Evolutionary conservation across 2,888 invertebrate genomes (phyloP).

Genomic region (Andricus quercusramuli): DNA sequence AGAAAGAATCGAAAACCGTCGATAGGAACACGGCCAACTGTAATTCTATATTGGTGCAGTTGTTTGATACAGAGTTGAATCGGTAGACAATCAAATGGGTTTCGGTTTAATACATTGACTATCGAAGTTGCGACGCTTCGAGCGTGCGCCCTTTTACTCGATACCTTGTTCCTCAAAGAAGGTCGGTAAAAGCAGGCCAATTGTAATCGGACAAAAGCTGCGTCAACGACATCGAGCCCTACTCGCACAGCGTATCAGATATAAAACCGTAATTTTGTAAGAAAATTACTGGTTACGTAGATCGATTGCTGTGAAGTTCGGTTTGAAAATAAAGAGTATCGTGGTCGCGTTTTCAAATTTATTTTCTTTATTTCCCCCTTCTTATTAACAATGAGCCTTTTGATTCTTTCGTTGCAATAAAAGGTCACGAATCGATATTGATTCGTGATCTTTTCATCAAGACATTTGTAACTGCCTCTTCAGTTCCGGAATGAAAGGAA

Average conservation of each 20-base stretch:
- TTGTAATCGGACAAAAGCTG: slow-evolving; percentile 58
- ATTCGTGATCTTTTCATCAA: neutral
- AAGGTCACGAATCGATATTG: neutral
- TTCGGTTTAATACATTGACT: slow-evolving; percentile 7
- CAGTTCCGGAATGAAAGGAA: neutral
- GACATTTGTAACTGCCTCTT: neutral
- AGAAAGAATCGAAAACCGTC: neutral
- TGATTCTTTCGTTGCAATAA: neutral
- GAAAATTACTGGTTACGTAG: slow-evolving; percentile 14
- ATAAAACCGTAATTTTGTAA: slow-evolving; percentile 14
- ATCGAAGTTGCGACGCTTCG: slow-evolving; percentile 27
- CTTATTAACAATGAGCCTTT: neutral
- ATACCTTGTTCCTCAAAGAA: slow-evolving; percentile 30
- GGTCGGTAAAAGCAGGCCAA: slow-evolving; percentile 47
- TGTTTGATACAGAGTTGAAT: slow-evolving; percentile 29
- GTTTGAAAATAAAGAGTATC: neutral
- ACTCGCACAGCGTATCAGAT: slow-evolving; percentile 37
- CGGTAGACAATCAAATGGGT: slow-evolving; percentile 20
- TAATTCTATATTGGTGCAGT: slow-evolving; percentile 25
- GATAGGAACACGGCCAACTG: slow-evolving; percentile 14
- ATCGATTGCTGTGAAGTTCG: slow-evolving; percentile 11
- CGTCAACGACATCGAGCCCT: slow-evolving; percentile 50
- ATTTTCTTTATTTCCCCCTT: neutral
- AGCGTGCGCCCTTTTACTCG: slow-evolving; percentile 28
- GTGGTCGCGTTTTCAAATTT: slow-evolving; percentile 4